A percentile compares a stretch with the other conserved stretches of the same genome.
phyloP scores from a whole-genome alignment of 2,888 invertebrate genomes.

The Tanaodytes sp. region DNA sequence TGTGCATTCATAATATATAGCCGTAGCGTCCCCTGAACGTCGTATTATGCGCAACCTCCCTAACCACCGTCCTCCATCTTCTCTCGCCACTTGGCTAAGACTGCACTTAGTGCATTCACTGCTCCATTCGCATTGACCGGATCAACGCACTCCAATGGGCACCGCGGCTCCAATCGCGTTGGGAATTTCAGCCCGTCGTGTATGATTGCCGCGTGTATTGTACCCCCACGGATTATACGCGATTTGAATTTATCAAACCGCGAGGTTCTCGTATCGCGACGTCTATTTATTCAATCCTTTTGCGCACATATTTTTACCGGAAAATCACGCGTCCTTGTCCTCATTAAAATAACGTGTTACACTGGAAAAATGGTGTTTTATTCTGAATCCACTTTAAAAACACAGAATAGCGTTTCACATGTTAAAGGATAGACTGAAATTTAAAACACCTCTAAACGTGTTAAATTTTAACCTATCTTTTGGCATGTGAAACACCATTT shows the following conservation, averaged over 20 bases:
- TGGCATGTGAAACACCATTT: too few relatives aligned
- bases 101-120: conserved; percentile 68
- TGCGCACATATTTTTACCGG: conserved; percentile 18
- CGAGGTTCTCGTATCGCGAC: conserved; percentile 14
- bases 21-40: conserved; percentile 54
- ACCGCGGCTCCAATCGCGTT: conserved; percentile 48
- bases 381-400: too few relatives aligned
- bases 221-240: conserved; percentile 28
- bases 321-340: conserved; percentile 15
- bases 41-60: conserved; percentile 57
- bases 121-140: conserved; percentile 66
- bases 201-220: conserved; percentile 42
- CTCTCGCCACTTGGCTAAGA: conserved; percentile 63
- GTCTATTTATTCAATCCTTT: too few relatives aligned
- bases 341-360: conserved; percentile 43
- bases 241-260: conserved; percentile 44
- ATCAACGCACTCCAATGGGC: conserved; percentile 65
- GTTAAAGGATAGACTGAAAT: too few relatives aligned
- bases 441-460: too few relatives aligned
- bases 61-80: conserved; percentile 57
- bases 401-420: too few relatives aligned
- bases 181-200: conserved; percentile 44
- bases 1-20: conserved; percentile 66
- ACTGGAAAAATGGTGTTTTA: too few relatives aligned
- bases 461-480: too few relatives aligned